Conservation (phyloP, 1,140 invertebrate species). For the Euborellia annulipes region DNA sequence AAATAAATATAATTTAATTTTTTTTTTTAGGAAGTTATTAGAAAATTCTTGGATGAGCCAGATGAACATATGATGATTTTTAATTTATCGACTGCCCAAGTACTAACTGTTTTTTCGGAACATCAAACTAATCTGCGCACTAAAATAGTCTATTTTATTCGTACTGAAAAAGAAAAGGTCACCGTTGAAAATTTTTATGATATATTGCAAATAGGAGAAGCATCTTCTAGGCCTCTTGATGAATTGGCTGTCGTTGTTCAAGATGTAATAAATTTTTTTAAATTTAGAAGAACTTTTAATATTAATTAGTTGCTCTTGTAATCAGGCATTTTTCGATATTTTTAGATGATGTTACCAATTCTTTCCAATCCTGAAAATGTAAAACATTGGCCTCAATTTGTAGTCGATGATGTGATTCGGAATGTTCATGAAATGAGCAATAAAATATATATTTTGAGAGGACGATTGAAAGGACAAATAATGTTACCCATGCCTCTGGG, state of each 20-base stretch:
- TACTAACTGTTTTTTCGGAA: slow-evolving; percentile 23
- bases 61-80: slow-evolving; percentile 34
- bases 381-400: slow-evolving; percentile 53
- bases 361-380: slow-evolving; percentile 51
- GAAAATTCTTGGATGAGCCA: slow-evolving; percentile 43
- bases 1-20: too few relatives aligned
- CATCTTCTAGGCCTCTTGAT: slow-evolving; percentile 58
- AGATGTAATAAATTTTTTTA: slow-evolving; percentile 35
- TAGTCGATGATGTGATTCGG: slow-evolving; percentile 53
- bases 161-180: slow-evolving; percentile 33
- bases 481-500: slow-evolving; percentile 62
- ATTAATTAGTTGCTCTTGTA: neutral
- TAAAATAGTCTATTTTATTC: slow-evolving; percentile 52
- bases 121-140: slow-evolving; percentile 32
- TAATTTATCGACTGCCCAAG: slow-evolving; percentile 31
- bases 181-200: slow-evolving; percentile 39
- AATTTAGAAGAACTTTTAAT: slow-evolving; percentile 2
- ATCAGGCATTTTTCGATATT: slow-evolving; percentile 7
- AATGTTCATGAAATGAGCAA: slow-evolving; percentile 59
- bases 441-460: slow-evolving; percentile 50
- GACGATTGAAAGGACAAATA: slow-evolving; percentile 45
- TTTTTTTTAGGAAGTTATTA: slow-evolving; percentile 39
- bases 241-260: slow-evolving; percentile 61
- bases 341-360: slow-evolving; percentile 47
- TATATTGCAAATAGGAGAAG: slow-evolving; percentile 55